These are phyloP conservation scores for Regulus satrapa DNA, from an alignment of 2,113 vertebrate genomes.

Conservation along the genomic window DNA sequence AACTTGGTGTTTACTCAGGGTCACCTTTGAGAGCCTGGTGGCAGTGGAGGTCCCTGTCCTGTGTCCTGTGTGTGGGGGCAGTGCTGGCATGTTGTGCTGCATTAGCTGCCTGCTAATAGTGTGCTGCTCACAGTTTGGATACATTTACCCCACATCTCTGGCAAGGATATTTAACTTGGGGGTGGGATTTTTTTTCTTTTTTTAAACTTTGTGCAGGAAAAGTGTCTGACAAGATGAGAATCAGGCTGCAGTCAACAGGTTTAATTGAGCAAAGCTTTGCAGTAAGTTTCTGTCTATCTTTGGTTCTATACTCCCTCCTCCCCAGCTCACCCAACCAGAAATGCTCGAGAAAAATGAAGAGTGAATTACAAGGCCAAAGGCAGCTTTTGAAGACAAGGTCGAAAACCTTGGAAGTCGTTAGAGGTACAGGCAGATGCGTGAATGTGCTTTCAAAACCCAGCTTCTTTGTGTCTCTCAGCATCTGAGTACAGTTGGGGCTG, in stretches of 20 bases:
- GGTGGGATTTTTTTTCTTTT: background rate
- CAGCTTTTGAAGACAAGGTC: background rate
- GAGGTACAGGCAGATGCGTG: background rate
- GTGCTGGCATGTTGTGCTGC: fast-evolving
- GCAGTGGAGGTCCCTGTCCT: background rate
- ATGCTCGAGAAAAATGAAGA: background rate
- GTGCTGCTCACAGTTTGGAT: background rate
- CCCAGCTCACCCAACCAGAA: background rate
- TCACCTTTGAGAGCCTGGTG: conserved; percentile 9
- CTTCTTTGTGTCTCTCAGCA: background rate
- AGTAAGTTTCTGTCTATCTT: background rate
- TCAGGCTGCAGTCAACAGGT: background rate
- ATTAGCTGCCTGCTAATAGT: too few species aligned
- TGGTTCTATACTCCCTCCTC: background rate
- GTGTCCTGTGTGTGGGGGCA: background rate
- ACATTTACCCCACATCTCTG: fast-evolving
- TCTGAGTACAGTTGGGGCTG: background rate
- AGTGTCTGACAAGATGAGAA: background rate
- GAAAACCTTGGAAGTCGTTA: background rate
- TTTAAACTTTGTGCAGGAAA: background rate
- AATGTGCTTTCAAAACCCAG: background rate
- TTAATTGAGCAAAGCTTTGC: background rate
- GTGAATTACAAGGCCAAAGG: background rate
- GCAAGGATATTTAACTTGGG: background rate
- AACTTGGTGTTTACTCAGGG: conserved; percentile 24